Conservation (phyloP, 2,888 invertebrate genomes). For the Amiota mariae region DNA sequence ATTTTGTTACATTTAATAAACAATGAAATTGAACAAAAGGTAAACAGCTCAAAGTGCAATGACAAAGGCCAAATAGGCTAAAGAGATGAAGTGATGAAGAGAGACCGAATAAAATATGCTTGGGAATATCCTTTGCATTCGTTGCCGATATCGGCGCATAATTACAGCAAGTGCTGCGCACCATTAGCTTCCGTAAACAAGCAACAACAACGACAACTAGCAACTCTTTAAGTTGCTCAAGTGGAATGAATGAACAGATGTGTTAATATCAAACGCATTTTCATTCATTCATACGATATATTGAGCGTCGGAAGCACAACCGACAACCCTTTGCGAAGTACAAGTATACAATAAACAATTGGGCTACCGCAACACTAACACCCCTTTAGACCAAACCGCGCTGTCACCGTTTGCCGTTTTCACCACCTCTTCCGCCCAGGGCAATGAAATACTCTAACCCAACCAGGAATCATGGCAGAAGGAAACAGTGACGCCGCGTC, state of each 20-base stretch:
- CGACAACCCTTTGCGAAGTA: conserved; percentile 64
- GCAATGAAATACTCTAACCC: conserved; percentile 9
- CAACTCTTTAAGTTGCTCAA: conserved; percentile 56
- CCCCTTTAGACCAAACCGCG: conserved; percentile 46
- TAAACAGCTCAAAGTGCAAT: conserved; percentile 24
- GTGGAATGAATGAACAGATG: conserved; percentile 73
- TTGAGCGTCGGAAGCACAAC: not conserved
- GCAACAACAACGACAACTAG: conserved; percentile 42
- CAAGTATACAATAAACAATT: conserved; percentile 55
- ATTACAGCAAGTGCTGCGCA: conserved; percentile 64
- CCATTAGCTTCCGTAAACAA: conserved; percentile 66
- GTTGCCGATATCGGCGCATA: conserved; percentile 47
- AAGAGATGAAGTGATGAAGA: not conserved
- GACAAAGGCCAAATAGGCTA: conserved; percentile 17
- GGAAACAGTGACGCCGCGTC: conserved; percentile 23
- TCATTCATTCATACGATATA: conserved; percentile 33
- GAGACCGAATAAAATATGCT: not conserved
- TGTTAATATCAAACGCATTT: conserved; percentile 72
- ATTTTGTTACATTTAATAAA: conserved; percentile 53
- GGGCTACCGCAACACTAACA: conserved; percentile 62
- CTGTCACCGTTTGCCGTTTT: conserved; percentile 29
- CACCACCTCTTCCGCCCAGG: not conserved
- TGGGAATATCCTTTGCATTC: not conserved
- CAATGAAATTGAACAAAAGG: conserved; percentile 54
- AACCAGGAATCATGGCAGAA: conserved; percentile 33